Evolutionary conservation across 2,797 vertebrate genomes (phyloP), one percentile per base, ranked within the genome.

Genomic region (Lagorchestes hirsutus): DNA sequence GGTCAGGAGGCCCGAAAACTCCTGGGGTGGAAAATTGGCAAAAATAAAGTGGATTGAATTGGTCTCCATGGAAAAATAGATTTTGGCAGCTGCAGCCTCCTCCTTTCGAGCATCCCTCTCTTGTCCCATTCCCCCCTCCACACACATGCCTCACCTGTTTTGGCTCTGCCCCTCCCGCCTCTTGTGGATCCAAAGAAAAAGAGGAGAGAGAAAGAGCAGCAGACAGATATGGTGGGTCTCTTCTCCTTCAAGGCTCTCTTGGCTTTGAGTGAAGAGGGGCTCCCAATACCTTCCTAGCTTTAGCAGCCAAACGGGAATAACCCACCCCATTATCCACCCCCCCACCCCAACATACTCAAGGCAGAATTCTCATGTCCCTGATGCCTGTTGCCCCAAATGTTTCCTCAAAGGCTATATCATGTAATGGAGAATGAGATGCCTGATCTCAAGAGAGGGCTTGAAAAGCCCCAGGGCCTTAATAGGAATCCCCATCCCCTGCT

Each of bases 1-100:
- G 97, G 97, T 98, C 98, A 98, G 96, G 97, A 97, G 97, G 96
- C 97, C 97, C 97, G 96, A 98, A 98, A 98, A 98, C 95, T 97
- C 62, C 94, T 97, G 97, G 96, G 52, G 97, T 98, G 97, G 97
- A 98, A 98, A 98, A 98, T 98, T 98, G 98, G 93, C 97, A 98
- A 97, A 97, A 97, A 98, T 97, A 97, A 97, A 98, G 97, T 97
- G 97, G 97, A 98, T 96, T 97, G 98, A 98, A 97, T 97, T 97
- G 97, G 98, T 97, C 96, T 98, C 97, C 95, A 82, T 95, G 93
- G 95, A 97, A 96, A 98, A 97, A 93, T 93, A 96, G 95, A 96
- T 97, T 97, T 97, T 98, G 98, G 97, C 97, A 98, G 96, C 93
- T 94, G 93, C 94, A 94, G 46, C 92, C 62, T 93, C 90, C 93